Conservation (phyloP, 2,888 invertebrate species). For the Lamellibrachia columna region DNA sequence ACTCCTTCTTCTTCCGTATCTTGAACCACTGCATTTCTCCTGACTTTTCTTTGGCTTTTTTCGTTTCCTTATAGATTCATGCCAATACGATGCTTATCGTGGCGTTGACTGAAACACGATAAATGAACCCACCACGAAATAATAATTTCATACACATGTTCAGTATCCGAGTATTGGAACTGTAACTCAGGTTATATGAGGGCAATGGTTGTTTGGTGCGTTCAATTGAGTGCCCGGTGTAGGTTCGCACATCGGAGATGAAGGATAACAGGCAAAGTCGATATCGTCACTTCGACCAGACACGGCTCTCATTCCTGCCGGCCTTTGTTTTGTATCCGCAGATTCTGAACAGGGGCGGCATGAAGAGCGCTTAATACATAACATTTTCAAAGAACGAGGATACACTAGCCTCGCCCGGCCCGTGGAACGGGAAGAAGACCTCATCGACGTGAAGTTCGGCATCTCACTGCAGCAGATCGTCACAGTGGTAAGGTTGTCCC, state of each 20-base stretch:
- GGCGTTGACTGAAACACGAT: background rate
- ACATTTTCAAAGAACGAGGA: slow-evolving; percentile 29
- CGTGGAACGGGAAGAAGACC: slow-evolving; percentile 40
- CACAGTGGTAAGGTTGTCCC: slow-evolving; percentile 40
- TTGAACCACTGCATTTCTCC: background rate
- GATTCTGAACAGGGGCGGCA: slow-evolving; percentile 18
- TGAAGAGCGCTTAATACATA: slow-evolving; percentile 25
- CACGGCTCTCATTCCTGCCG: background rate
- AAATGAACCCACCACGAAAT: background rate
- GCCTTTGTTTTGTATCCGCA: slow-evolving; percentile 3
- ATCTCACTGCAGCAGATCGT: slow-evolving; percentile 46
- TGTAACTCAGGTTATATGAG: background rate
- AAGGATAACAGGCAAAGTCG: background rate
- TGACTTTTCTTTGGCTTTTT: background rate
- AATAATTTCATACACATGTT: background rate
- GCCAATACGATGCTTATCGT: background rate
- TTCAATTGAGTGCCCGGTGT: background rate
- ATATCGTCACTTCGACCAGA: background rate
- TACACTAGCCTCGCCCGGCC: slow-evolving; percentile 43
- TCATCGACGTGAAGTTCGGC: slow-evolving; percentile 42
- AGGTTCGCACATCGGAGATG: background rate
- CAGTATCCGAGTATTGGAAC: too few species aligned
- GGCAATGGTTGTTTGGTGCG: background rate
- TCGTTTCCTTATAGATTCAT: background rate
- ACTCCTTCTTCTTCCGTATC: background rate